Percentiles rank a stretch among this genome's conserved stretches.
Conservation (phyloP, 1,140 invertebrate species). For the Rhizoglyphus robini region DNA sequence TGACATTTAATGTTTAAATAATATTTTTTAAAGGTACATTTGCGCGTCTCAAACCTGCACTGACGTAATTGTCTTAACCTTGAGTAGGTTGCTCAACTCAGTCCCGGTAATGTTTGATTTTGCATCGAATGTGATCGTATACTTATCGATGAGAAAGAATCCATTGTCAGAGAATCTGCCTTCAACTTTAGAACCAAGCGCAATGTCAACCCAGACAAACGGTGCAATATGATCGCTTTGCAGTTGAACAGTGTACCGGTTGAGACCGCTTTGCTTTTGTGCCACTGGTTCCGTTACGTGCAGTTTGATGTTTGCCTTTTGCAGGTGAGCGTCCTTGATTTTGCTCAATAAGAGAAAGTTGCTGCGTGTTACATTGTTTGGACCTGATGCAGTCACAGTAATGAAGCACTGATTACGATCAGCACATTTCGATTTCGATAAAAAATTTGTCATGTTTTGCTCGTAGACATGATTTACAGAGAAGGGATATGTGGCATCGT, state of each 20-base stretch:
- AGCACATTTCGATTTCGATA: neutral
- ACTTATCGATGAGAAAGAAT: conserved; percentile 36
- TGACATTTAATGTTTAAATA: no score
- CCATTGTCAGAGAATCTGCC: conserved; percentile 52
- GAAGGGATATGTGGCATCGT: neutral
- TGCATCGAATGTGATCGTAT: no score
- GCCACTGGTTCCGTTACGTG: neutral
- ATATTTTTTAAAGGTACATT: no score
- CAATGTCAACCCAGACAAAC: conserved; percentile 48
- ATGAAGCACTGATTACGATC: conserved; percentile 11
- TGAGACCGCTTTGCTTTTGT: neutral
- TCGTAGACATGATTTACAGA: neutral
- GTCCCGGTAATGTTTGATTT: no score
- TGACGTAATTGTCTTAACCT: no score
- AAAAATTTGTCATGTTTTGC: neutral
- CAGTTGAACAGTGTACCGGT: conserved; percentile 30
- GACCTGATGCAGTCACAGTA: neutral
- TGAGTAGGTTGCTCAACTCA: no score
- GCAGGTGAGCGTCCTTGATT: neutral
- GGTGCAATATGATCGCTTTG: conserved; percentile 39
- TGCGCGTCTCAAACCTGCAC: no score
- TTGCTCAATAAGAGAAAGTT: conserved; percentile 4
- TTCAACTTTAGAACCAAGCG: conserved; percentile 27
- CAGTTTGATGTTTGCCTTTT: neutral
- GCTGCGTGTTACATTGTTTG: neutral